A percentile compares a stretch with the other conserved stretches of the same genome.
Conservation (phyloP, 1,140 invertebrate species). For the Vanessa tameamea region DNA sequence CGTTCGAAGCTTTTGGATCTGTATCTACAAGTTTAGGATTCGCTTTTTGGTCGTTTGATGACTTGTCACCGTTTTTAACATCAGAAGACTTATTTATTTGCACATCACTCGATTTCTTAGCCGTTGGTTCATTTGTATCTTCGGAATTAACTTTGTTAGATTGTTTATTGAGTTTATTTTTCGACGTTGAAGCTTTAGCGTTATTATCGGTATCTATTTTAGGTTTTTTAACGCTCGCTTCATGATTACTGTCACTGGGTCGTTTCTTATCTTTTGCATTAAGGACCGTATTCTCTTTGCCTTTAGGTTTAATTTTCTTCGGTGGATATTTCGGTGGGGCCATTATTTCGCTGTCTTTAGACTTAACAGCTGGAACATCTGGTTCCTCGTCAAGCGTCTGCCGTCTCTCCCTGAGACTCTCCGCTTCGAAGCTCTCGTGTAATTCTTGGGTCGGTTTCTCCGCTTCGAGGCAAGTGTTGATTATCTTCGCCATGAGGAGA, state of each 20-base stretch:
- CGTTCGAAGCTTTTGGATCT: background rate
- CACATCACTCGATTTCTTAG: slow-evolving; percentile 15
- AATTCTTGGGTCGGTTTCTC: slow-evolving; percentile 25
- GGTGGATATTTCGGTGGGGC: slow-evolving; percentile 63
- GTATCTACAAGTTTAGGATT: background rate
- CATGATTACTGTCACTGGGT: slow-evolving; percentile 21
- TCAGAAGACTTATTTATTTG: slow-evolving; percentile 5
- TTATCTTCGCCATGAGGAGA: slow-evolving; percentile 55
- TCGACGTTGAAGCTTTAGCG: background rate
- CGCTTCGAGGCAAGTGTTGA: slow-evolving; percentile 55
- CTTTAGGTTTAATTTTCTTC: slow-evolving; percentile 54
- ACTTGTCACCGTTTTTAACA: slow-evolving; percentile 15
- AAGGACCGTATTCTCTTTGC: slow-evolving; percentile 41
- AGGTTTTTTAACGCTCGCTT: slow-evolving; percentile 9
- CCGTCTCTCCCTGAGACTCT: slow-evolving; percentile 40
- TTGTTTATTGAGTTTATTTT: slow-evolving; percentile 17
- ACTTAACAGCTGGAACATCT: slow-evolving; percentile 29
- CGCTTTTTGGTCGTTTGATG: background rate
- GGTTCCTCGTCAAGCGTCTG: slow-evolving; percentile 43
- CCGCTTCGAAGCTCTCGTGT: slow-evolving; percentile 46
- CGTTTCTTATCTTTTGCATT: slow-evolving; percentile 24
- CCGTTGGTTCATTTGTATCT: background rate
- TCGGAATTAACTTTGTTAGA: background rate
- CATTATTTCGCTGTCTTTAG: slow-evolving; percentile 56
- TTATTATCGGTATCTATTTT: slow-evolving; percentile 24